phyloP scores from a whole-genome alignment of 2,888 invertebrate species.

The Eilema griseolum region DNA sequence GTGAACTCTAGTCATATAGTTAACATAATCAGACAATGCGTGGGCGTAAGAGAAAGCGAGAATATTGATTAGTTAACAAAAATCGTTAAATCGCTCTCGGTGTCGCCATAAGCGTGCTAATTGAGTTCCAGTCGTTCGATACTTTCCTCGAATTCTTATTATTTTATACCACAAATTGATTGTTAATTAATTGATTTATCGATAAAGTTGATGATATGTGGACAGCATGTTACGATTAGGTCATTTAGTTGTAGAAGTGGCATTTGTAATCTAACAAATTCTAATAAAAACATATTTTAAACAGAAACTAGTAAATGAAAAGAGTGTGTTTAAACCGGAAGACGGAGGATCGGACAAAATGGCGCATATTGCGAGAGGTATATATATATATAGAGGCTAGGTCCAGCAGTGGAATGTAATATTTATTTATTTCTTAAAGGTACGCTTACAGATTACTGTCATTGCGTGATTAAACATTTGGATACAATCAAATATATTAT shows the following conservation, averaged over 20 bases:
- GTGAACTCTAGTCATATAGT: slow-evolving; percentile 21
- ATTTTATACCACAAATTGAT: neutral
- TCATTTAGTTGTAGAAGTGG: neutral
- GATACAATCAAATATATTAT: no score
- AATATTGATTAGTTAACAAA: slow-evolving; percentile 23
- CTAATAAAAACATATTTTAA: no score
- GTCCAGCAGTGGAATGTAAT: no score
- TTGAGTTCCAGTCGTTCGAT: neutral
- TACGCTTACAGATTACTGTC: no score
- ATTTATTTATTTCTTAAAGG: no score
- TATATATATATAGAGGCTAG: no score
- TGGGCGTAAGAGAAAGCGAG: slow-evolving; percentile 15
- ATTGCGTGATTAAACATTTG: no score
- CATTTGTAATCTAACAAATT: neutral
- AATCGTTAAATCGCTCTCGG: slow-evolving; percentile 9
- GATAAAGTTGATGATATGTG: neutral
- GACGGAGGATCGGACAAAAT: no score
- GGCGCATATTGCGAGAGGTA: no score
- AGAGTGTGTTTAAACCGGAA: no score
- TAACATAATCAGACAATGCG: slow-evolving; percentile 22
- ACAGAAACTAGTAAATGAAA: no score
- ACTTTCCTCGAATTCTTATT: neutral
- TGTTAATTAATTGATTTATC: neutral
- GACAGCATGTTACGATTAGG: neutral
- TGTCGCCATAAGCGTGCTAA: neutral